These are phyloP conservation scores for Parazoanthus atlanticus DNA, from an alignment of 92 coral and sea anemone genomes.

Conservation along the genomic window DNA sequence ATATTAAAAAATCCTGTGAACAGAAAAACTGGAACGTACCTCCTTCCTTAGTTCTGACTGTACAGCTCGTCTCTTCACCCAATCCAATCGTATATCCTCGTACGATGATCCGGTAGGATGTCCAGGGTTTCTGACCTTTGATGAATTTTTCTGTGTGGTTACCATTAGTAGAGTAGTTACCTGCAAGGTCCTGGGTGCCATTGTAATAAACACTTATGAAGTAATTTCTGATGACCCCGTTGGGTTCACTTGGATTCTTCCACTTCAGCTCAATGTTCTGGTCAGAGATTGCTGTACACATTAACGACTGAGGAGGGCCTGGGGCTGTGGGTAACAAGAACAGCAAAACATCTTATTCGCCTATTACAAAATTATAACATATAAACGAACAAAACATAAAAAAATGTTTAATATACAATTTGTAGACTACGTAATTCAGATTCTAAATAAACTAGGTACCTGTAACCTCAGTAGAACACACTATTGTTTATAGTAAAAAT, in stretches of 20 bases:
- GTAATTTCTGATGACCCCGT: conserved; percentile 21
- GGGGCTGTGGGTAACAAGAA: background rate
- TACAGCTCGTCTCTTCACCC: conserved; percentile 3
- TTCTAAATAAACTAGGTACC: too few species aligned
- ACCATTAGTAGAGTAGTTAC: conserved; percentile 15
- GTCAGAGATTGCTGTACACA: background rate
- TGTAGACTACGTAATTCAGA: too few species aligned
- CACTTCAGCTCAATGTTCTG: background rate
- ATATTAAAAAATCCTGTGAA: too few species aligned
- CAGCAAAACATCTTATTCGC: background rate
- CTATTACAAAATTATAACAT: too few species aligned
- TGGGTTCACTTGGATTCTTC: background rate
- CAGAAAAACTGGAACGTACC: background rate
- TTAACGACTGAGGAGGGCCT: background rate
- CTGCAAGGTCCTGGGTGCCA: background rate
- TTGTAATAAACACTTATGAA: background rate
- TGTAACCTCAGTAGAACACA: too few species aligned
- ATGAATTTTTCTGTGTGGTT: background rate
- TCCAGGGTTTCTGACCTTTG: conserved; percentile 7
- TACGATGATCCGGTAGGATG: background rate
- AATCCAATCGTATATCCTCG: conserved; percentile 2
- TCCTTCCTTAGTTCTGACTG: background rate
- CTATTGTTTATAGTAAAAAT: too few species aligned
- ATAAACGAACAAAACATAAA: too few species aligned
- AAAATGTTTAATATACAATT: too few species aligned